Base-by-base conservation (phyloP, 2,888 invertebrate genomes). In the Automeris io region DNA sequence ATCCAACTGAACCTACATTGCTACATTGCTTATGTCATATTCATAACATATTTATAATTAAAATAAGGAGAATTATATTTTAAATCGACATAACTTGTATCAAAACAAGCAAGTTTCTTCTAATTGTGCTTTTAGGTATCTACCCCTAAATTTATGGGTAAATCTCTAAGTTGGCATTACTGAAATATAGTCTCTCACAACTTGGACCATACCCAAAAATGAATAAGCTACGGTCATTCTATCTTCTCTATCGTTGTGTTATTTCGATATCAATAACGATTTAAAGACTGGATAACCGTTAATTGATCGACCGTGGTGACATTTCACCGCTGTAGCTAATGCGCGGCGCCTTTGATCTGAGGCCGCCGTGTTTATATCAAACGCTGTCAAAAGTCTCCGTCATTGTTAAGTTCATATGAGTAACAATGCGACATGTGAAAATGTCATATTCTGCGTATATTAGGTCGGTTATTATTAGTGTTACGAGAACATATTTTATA, bases 261-360 rank as follows among this genome's bases (percentile, higher is more conserved):
- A 63, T 69, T 66, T 49, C 66, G 73, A 75, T 81, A 79, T 80
- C 79, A 76, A 78, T 76, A 76, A 68, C 71, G 62, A 61, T 71
- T 74, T 76, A 71, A 71, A 59, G 60, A 62, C 63, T 59, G 69
- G 60, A 70, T 70, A 70, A 57, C 69, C 61, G 71, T 75, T 83
- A 83, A 83, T 82, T 80, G 78, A 76, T 73, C 62, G 71, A 75
- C 71, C 75, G 74, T 74, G 83, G 83, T 83, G 85, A 86, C 83
- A 86, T 86, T 85, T 83, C 69, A 68, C 69, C 53, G 73, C 67
- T 63, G n/a, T 58, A 69, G 64, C 65, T 70, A 73, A 72, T 70
- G 68, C 73, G 71, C 81, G 80, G 80, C 64, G 18, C 53, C 61
- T 85, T 82, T 85, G 78, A 79, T 70, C 60, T 43, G 37, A 40